Base-by-base conservation (phyloP, 2,797 vertebrate genomes). In the Tapirus indicus region DNA sequence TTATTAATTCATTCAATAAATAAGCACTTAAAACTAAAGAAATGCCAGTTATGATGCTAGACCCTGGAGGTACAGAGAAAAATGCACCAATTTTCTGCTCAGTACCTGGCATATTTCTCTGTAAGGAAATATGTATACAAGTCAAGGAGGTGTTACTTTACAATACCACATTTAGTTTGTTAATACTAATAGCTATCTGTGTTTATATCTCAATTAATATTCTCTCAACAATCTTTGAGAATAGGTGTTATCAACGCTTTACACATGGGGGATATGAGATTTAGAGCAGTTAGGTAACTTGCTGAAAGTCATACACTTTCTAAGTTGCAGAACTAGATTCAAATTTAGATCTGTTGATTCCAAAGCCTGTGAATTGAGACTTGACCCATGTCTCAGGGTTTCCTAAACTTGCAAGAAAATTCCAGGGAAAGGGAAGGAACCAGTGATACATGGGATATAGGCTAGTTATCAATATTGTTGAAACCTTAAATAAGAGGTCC, bases 1-100 rank as follows among this genome's bases (percentile, higher is more conserved):
- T 80, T 62, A 78, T 44, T 96, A 85, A 56, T 66, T 68, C 25
- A 74, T 38, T 87, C 69, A 92, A 27, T 92, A 78, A 77, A 68
- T 62, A 86, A 29, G 7, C 9, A 92, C 78, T 96, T 88, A 90
- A 87, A 5, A 49, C 2, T 69, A 79, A 75, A 77, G 35, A 96
- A 83, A 92, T 95, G 4, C 17, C 1, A 88, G 23, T 58, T 20
- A 58, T 58, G 47, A 69, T 64, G 20, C 14, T 72, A 72, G 29
- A 54, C 32, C 5, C 21, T 49, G 32, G 16, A 58, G 47, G 58
- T 47, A n/a, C 20, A 87, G n/a, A 80, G 21, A 27, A 82, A 54
- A 88, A 60, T 35, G 7, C 3, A 78, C 17, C 13, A 13, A 58
- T 95, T 95, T 91, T 71, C 52, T 20, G 23, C 7, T 77, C 32